Percentiles rank a stretch among this genome's conserved stretches.
Evolutionary conservation across 2,113 vertebrate genomes (phyloP).

Genomic region (Hepsetus odoe): DNA sequence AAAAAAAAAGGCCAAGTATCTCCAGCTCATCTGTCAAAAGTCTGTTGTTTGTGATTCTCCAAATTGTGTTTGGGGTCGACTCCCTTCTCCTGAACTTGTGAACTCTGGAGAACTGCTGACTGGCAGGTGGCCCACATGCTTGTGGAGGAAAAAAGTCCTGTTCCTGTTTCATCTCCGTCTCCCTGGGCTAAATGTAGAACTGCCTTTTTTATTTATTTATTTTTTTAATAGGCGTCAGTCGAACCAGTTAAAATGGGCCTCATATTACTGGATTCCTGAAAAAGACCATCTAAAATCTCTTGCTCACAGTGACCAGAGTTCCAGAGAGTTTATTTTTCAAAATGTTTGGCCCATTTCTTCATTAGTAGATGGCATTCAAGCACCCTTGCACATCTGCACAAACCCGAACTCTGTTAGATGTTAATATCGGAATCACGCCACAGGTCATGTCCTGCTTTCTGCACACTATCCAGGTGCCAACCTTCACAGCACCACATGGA

Average conservation of each 20-base stretch:
- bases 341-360: no score
- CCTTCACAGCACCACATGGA: no score
- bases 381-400: no score
- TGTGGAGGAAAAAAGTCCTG: conserved; percentile 34
- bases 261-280: not conserved
- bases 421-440: no score
- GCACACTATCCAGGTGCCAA: no score
- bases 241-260: not conserved
- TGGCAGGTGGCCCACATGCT: conserved; percentile 63
- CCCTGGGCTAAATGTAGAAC: conserved; percentile 10
- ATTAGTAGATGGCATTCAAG: no score
- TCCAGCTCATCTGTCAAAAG: not conserved
- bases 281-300: no score
- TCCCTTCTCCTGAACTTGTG: conserved; percentile 58
- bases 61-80: conserved; percentile 37
- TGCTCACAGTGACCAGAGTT: no score
- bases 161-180: conserved; percentile 35
- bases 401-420: no score
- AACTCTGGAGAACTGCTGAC: conserved; percentile 65
- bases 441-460: no score
- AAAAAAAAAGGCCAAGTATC: no score
- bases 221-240: not conserved
- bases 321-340: no score
- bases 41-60: conserved; percentile 1
- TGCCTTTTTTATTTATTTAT: not conserved